Evolutionary conservation across 2,797 vertebrate species (phyloP).

Genomic region (Spatula clypeata): DNA sequence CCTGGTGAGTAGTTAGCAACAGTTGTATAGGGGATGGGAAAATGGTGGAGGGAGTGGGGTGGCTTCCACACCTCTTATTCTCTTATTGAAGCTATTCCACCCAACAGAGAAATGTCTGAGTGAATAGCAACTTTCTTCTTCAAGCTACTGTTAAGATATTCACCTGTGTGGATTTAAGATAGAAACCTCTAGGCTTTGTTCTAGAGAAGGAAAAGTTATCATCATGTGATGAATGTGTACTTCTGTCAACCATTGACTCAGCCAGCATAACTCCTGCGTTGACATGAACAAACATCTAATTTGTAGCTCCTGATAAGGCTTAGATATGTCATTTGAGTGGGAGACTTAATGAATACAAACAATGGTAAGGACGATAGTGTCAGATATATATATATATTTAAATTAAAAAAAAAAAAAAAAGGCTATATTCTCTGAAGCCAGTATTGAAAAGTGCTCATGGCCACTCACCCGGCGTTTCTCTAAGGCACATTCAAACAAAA

Average conservation of each 20-base stretch:
- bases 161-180: too few relatives aligned
- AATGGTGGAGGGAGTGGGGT: too few relatives aligned
- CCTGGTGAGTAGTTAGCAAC: not conserved
- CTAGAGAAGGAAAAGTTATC: not conserved
- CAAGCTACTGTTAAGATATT: not conserved
- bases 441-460: not conserved
- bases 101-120: not conserved
- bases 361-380: not conserved
- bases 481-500: not conserved
- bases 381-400: not conserved
- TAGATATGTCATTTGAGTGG: not conserved
- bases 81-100: not conserved
- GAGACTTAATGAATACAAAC: not conserved
- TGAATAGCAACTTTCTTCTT: not conserved
- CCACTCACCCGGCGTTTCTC: not conserved
- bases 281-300: accelerated
- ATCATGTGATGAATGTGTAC: accelerated
- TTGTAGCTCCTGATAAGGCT: not conserved
- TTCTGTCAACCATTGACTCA: not conserved
- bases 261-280: not conserved
- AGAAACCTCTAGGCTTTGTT: not conserved
- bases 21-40: not conserved
- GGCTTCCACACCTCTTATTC: not conserved
- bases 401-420: not conserved
- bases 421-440: not conserved